Evolutionary conservation across 2,797 vertebrate genomes (phyloP), one percentile per base, ranked within the genome.

Genomic region (Anguilla pacifica): DNA sequence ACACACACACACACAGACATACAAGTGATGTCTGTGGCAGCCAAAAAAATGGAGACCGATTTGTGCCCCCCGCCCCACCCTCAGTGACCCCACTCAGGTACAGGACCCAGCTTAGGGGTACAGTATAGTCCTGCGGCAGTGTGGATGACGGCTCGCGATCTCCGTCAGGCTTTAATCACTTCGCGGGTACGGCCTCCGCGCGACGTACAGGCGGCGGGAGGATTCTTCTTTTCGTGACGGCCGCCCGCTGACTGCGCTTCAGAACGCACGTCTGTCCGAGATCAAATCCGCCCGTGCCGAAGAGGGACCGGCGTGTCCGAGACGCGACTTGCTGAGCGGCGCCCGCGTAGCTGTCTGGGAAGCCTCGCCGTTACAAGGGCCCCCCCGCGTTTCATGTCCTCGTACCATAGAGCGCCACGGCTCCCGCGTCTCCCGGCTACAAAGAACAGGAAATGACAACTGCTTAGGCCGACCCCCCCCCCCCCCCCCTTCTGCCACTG

Each of bases 391-490:
- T 85, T 61, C 59, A 85, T 85, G 51, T 25, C 39, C 84, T 46
- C 31, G 55, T 85, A 9, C 77, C 35, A 35, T 86, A 46, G 81
- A 46, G 74, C 55, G 74, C 19, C 53, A 49, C 19, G 70, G 43
- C 67, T 84, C 72, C 64, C 70, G 77, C 9, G 39, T 85, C 72
- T n/a, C 13, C 85, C 35, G 28, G 28, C 28, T 79, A 67, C 87
- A 64, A 35, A 61, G 84, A 53, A 74, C 51, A 46, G 84, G 87
- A 51, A 9, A 46, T 84, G 87, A 84, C 86, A 77, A 77, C 39
- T 53, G 43, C 57, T 79, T 61, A 59, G 49, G n/a, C 17, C 39
- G 72, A 25, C 10, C 13, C 35, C 25, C 31, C 35, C 25, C 31
- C 10, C 13, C 35, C 25, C 22, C 35, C 35, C 35, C 35, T 25